Conservation (phyloP, 2,797 vertebrate species). For the Danio aesculapii region DNA sequence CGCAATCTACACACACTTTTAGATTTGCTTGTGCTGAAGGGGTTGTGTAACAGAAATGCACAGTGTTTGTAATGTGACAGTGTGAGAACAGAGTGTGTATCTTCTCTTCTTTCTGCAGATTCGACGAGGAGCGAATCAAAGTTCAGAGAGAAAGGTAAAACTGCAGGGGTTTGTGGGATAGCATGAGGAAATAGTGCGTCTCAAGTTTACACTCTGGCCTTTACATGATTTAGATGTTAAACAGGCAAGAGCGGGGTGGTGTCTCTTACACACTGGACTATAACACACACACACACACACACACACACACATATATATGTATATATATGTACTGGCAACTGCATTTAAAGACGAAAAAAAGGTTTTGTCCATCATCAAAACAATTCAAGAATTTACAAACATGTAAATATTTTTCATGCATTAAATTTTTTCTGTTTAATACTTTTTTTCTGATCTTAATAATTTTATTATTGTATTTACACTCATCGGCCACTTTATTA, state of each 20-base stretch:
- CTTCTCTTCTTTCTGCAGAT: slow-evolving; percentile 74
- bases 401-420: too few relatives aligned
- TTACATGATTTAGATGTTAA: slow-evolving; percentile 24
- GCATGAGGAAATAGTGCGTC: background rate
- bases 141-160: slow-evolving; percentile 87
- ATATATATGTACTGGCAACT: too few relatives aligned
- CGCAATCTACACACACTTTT: background rate
- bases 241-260: background rate
- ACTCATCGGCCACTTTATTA: too few relatives aligned
- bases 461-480: too few relatives aligned
- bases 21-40: background rate
- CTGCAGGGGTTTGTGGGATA: slow-evolving; percentile 16
- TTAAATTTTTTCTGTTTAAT: too few relatives aligned
- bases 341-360: too few relatives aligned
- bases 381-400: too few relatives aligned
- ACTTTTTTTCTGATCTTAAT: too few relatives aligned
- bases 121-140: slow-evolving; percentile 90
- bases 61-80: background rate
- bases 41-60: background rate
- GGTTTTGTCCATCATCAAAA: too few relatives aligned
- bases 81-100: background rate
- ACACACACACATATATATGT: background rate
- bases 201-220: slow-evolving; percentile 44
- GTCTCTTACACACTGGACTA: background rate
- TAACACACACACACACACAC: background rate